These are phyloP conservation scores for Siniperca obscura DNA, from an alignment of 2,797 vertebrate species.

Conservation along the genomic window DNA sequence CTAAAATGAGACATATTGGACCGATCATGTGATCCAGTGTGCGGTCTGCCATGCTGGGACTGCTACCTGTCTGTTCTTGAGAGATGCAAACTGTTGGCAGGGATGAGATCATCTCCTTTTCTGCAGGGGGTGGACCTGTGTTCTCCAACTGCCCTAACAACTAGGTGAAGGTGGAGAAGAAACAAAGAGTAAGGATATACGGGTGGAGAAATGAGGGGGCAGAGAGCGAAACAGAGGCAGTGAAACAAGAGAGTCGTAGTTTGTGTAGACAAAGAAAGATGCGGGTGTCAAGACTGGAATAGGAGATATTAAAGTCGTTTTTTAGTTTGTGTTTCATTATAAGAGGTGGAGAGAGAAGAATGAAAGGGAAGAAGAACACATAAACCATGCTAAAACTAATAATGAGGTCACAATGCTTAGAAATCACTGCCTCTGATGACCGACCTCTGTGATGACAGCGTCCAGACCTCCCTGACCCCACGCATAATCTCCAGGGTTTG, in stretches of 20 bases:
- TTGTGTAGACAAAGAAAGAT: constrained; percentile 2
- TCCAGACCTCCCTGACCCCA: constrained; percentile 96
- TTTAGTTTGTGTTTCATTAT: not conserved
- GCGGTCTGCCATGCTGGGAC: constrained; percentile 11
- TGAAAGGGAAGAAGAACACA: too few species aligned
- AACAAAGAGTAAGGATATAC: not conserved
- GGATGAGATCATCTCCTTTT: constrained; percentile 91
- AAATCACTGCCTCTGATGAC: constrained; percentile 43
- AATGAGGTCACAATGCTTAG: not conserved
- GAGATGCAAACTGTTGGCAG: constrained; percentile 92
- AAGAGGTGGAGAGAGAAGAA: not conserved
- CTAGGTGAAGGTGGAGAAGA: constrained; percentile 69
- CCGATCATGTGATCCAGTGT: constrained; percentile 22
- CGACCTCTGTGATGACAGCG: constrained; percentile 93
- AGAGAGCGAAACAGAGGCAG: not conserved
- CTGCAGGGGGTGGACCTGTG: constrained; percentile 90
- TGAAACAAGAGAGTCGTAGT: not conserved
- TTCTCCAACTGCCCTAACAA: constrained; percentile 91
- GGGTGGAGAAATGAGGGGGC: not conserved
- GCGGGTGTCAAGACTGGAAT: not conserved
- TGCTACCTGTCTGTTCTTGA: constrained; percentile 88
- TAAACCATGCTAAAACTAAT: not conserved
- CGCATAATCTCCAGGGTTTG: constrained; percentile 93
- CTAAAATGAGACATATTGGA: constrained; percentile 4
- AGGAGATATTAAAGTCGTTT: not conserved